Conservation (phyloP, 2,797 vertebrate genomes). For the Catostomus latipinnis region DNA sequence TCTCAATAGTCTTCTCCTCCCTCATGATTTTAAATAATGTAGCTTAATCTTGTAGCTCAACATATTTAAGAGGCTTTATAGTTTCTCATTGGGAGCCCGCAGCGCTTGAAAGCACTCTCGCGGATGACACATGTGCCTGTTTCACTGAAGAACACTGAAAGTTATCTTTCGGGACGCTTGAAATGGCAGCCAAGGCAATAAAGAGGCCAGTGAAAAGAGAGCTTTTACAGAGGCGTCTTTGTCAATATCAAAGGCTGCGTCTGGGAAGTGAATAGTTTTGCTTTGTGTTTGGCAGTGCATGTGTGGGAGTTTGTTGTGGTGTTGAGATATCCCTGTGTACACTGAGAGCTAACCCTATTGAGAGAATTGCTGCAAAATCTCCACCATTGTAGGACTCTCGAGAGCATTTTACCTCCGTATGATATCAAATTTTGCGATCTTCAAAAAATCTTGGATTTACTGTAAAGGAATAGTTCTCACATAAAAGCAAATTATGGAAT, state of each 20-base stretch:
- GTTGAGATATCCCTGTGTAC: constrained; percentile 26
- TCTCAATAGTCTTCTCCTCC: constrained; percentile 20
- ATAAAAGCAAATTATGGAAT: no score
- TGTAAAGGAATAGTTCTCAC: no score
- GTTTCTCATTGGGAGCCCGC: constrained; percentile 44
- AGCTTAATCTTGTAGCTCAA: constrained; percentile 53
- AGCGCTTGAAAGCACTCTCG: constrained; percentile 67
- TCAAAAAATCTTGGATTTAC: constrained; percentile 17
- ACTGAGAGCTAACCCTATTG: constrained; percentile 21
- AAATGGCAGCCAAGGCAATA: constrained; percentile 68
- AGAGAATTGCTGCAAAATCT: constrained; percentile 39
- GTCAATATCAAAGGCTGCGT: constrained; percentile 75
- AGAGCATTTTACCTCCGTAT: neutral
- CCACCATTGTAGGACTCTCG: constrained; percentile 26
- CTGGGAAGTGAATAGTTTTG: constrained; percentile 68
- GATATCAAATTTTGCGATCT: constrained; percentile 15
- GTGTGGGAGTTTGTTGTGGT: constrained; percentile 66
- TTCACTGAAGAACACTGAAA: constrained; percentile 69
- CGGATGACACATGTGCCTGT: constrained; percentile 66
- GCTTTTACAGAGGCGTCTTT: constrained; percentile 73
- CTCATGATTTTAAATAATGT: constrained; percentile 30
- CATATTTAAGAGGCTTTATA: constrained; percentile 52
- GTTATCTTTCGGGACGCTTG: constrained; percentile 72
- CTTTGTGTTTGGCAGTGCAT: constrained; percentile 69
- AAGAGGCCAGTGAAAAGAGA: constrained; percentile 66